Conservation (phyloP, 2,113 vertebrate genomes). For the Cebus imitator region DNA sequence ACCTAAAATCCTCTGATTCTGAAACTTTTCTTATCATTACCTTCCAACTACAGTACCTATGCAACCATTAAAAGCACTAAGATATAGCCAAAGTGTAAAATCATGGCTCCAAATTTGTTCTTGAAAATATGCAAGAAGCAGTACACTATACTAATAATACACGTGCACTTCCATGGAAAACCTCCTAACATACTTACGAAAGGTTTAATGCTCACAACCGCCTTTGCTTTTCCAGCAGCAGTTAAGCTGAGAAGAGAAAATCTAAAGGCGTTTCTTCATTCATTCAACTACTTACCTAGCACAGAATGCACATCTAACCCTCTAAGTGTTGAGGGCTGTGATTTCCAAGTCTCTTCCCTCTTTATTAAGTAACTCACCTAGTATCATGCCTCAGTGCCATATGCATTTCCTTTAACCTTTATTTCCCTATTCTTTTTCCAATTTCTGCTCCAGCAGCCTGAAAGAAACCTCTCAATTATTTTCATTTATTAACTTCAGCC, state of each 20-base stretch:
- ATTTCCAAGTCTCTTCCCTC: background rate
- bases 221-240: background rate
- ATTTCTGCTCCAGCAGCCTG: background rate
- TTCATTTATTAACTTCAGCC: background rate
- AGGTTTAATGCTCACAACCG: background rate
- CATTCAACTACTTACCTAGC: background rate
- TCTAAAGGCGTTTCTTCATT: background rate
- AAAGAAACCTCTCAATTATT: background rate
- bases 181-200: background rate
- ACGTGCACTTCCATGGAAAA: background rate
- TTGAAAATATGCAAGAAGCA: background rate
- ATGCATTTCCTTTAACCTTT: background rate
- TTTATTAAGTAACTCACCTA: background rate
- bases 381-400: background rate
- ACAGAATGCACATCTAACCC: background rate
- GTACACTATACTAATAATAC: background rate
- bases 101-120: background rate
- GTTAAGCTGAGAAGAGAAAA: background rate
- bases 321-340: background rate
- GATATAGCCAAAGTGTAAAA: background rate
- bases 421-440: background rate
- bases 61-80: background rate
- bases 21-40: background rate
- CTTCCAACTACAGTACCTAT: background rate
- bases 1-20: background rate